Base-by-base conservation (phyloP, 92 coral and sea anemone genomes). In the Porites cylindrica region DNA sequence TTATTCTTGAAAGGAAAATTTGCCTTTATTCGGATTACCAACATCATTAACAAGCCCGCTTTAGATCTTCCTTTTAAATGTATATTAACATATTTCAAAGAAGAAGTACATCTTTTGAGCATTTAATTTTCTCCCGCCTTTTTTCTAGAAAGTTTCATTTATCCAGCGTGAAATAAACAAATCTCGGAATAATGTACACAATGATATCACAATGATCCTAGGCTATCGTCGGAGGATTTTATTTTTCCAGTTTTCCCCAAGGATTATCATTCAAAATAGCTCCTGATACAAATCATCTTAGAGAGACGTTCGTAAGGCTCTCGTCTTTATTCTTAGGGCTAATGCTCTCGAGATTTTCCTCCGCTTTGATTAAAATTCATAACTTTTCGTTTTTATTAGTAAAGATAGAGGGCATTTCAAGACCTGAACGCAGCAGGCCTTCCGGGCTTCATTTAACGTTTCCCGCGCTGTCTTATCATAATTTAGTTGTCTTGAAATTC, bases 321-420 rank as follows among this genome's bases (percentile, higher is more conserved):
- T 83, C 67, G 80, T 23, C 80, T 51, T 83, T 61, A 51, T 59
- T 73, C 62, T 72, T 54, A 13, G 50, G 47, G 80, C 80, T 72
- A 83, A 72, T 83, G 80, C 73, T 43, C 87, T 64, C 79, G 53
- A 47, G 51, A 6, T 21, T 83, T 74, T 59, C 51, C 79, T 23
- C 47, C 74, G 8, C 71, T 83, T 62, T 72, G 66, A 83, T 83
- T 83, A 83, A 83, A 83, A 83, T 72, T 83, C 72, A 75, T 72
- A 66, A 52, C 65, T 83, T 73, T 75, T 63, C 70, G 50, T 60
- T 83, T 72, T 66, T 65, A 72, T 81, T 65, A 43, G 43, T 19
- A 62, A 20, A 60, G 29, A 11, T 24, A 23, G 66, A 69, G 76
- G 18, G 68, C 70, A 76, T 68, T 32, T 69, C 54, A 68, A 51